Evolutionary conservation across 2,888 invertebrate genomes (phyloP).

Genomic region (Teinopalpus imperialis): DNA sequence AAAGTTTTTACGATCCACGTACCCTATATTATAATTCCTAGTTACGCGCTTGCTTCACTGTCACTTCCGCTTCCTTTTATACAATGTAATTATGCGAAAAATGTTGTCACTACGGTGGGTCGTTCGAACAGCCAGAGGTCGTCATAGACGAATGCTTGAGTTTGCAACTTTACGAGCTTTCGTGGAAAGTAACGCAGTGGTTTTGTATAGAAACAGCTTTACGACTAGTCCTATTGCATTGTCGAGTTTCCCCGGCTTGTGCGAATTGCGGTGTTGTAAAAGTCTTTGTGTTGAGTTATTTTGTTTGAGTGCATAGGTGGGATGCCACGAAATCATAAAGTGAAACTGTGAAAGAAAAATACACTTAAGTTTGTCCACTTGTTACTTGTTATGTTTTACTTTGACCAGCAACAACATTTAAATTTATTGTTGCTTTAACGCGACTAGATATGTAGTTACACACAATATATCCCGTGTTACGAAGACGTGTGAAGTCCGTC

Average conservation of each 20-base stretch:
- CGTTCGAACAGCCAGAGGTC: constrained; percentile 17
- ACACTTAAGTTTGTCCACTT: neutral
- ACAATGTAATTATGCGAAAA: constrained; percentile 5
- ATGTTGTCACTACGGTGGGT: constrained; percentile 16
- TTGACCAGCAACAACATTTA: neutral
- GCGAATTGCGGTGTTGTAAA: constrained; percentile 32
- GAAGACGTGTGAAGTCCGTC: no score
- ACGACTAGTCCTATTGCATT: constrained; percentile 36
- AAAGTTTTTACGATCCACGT: no score
- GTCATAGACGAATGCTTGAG: constrained; percentile 20
- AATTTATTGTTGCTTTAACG: neutral
- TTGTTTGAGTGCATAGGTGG: constrained; percentile 17
- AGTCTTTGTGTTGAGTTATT: constrained; percentile 33
- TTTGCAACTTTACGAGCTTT: constrained; percentile 33
- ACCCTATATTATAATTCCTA: no score
- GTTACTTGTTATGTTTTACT: constrained; percentile 2
- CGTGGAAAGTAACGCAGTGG: constrained; percentile 41
- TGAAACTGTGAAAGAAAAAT: constrained; percentile 23
- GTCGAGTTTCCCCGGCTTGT: constrained; percentile 37
- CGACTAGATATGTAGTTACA: neutral
- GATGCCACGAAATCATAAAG: constrained; percentile 18
- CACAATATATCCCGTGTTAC: no score
- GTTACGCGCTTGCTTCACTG: no score
- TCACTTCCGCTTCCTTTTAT: neutral
- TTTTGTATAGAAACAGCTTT: constrained; percentile 36